These are phyloP conservation scores for Macroramphosus scolopax DNA, from an alignment of 2,797 vertebrate species.

Conservation along the genomic window DNA sequence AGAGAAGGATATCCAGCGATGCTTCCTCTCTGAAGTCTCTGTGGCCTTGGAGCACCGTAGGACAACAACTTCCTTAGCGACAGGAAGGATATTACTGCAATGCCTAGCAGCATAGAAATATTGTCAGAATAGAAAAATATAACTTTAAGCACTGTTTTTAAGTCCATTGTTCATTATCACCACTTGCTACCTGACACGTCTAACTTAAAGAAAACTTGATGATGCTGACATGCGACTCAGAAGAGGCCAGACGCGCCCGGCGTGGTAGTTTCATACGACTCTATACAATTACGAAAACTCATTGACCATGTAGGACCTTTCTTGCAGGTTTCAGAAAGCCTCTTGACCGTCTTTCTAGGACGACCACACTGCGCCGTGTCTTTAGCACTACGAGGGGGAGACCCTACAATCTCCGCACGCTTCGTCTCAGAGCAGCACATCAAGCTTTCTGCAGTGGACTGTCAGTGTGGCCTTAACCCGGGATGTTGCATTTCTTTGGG, in stretches of 20 bases:
- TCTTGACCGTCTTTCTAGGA: too few relatives aligned
- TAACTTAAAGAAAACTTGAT: constrained; percentile 53
- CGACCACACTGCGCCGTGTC: too few relatives aligned
- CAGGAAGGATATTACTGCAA: constrained; percentile 78
- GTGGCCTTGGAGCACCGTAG: constrained; percentile 70
- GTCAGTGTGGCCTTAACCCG: constrained; percentile 69
- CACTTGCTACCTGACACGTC: constrained; percentile 74
- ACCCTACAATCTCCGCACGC: constrained; percentile 9
- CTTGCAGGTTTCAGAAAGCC: too few relatives aligned
- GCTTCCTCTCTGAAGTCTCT: constrained; percentile 64
- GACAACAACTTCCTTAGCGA: constrained; percentile 80
- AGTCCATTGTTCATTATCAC: constrained; percentile 75
- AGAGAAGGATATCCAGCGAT: constrained; percentile 63
- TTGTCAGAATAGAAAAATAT: constrained; percentile 77
- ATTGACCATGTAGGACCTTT: too few relatives aligned
- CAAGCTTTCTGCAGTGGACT: constrained; percentile 48
- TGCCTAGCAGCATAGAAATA: constrained; percentile 77
- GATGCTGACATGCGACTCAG: constrained; percentile 40
- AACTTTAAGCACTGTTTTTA: constrained; percentile 83
- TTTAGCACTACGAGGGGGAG: too few relatives aligned
- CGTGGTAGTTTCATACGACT: constrained; percentile 9
- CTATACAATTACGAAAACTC: too few relatives aligned
- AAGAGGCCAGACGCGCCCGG: constrained; percentile 11
- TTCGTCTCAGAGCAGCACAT: constrained; percentile 41
- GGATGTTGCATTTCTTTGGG: constrained; percentile 74